Percentiles rank a stretch among this genome's conserved stretches.
Evolutionary conservation across 2,113 vertebrate species (phyloP).

Genomic region (Psettodes erumei): DNA sequence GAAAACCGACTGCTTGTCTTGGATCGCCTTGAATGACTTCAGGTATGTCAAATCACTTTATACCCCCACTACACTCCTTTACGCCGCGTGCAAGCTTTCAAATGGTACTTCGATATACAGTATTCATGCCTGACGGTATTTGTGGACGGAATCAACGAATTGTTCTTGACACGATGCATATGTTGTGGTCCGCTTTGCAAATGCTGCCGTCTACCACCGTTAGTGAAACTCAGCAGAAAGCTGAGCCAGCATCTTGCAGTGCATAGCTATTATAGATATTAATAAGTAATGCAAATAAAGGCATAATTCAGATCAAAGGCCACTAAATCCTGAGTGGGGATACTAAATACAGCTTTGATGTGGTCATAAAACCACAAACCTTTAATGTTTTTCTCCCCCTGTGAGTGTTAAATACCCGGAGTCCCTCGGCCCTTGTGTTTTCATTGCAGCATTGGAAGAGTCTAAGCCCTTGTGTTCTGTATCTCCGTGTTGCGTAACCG

Average conservation of each 20-base stretch:
- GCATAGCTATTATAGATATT: slow-evolving; percentile 33
- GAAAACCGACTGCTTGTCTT: slow-evolving; percentile 44
- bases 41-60: slow-evolving; percentile 74
- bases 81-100: background rate
- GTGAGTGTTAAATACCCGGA: slow-evolving; percentile 14
- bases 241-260: slow-evolving; percentile 21
- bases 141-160: slow-evolving; percentile 3
- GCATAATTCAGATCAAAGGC: slow-evolving; percentile 40
- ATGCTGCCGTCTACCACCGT: slow-evolving; percentile 1
- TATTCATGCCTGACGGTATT: background rate
- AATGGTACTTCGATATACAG: background rate
- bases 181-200: slow-evolving; percentile 25
- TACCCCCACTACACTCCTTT: slow-evolving; percentile 1
- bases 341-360: slow-evolving; percentile 45
- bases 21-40: slow-evolving; percentile 43
- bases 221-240: slow-evolving; percentile 10
- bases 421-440: slow-evolving; percentile 16
- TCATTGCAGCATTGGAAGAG: slow-evolving; percentile 35
- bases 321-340: slow-evolving; percentile 7
- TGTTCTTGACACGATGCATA: slow-evolving; percentile 17
- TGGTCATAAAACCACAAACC: slow-evolving; percentile 35
- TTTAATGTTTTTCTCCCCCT: slow-evolving; percentile 31
- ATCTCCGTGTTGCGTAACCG: slow-evolving; percentile 51
- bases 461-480: slow-evolving; percentile 28
- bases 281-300: slow-evolving; percentile 49